These are phyloP conservation scores for Oligia fasciuncula DNA, from an alignment of 2,888 invertebrate genomes.

Conservation along the genomic window DNA sequence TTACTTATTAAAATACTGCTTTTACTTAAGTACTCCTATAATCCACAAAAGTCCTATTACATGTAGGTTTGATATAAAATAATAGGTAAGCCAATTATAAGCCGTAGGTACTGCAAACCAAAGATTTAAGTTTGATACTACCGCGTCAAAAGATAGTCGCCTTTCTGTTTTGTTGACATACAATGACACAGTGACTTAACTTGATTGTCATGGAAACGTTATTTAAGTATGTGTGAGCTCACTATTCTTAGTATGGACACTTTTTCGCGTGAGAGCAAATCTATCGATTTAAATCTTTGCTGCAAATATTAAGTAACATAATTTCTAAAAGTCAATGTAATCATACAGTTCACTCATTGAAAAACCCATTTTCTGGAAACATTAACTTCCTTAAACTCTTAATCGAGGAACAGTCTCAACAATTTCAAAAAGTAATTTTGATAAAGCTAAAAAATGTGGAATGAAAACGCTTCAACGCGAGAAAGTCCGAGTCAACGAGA, in stretches of 20 bases:
- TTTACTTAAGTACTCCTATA: neutral
- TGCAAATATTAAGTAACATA: neutral
- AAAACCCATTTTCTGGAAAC: neutral
- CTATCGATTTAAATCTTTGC: neutral
- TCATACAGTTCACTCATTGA: conserved; percentile 1
- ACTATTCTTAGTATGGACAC: neutral
- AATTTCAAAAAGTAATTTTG: conserved; percentile 56
- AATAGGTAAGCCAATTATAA: neutral
- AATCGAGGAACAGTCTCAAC: conserved; percentile 19
- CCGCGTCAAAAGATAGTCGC: neutral
- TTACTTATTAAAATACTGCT: neutral
- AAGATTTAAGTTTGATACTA: neutral
- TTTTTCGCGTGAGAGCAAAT: neutral
- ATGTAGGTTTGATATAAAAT: neutral
- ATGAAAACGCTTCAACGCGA: conserved; percentile 43
- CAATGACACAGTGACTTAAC: neutral
- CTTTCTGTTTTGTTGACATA: neutral
- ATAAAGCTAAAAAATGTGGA: conserved; percentile 45
- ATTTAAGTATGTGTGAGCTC: neutral
- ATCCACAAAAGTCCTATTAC: neutral
- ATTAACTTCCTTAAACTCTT: conserved; percentile 20
- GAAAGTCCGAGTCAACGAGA: conserved; percentile 46
- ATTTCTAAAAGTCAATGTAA: neutral
- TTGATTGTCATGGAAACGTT: neutral
- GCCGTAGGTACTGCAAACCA: neutral